Percentiles rank a stretch among this genome's conserved stretches.
Conservation (phyloP, 2,113 vertebrate species). For the Dasyurus viverrinus region DNA sequence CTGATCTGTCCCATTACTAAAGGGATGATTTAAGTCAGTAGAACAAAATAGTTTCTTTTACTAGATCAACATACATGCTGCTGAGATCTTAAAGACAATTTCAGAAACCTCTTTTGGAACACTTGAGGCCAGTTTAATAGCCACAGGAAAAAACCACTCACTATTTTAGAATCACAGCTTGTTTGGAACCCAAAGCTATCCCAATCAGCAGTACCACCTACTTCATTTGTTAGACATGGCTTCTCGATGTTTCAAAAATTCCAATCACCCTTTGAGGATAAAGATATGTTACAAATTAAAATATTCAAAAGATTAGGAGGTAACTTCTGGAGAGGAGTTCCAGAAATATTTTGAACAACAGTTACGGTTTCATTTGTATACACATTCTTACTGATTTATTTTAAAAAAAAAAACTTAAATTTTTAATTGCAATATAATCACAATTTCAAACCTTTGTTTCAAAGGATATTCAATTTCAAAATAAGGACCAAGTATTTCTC, state of each 20-base stretch:
- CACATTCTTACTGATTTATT: background rate
- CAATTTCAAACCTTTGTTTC: background rate
- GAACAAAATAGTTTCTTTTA: background rate
- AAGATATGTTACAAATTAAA: background rate
- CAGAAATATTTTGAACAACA: background rate
- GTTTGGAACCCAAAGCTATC: background rate
- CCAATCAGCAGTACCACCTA: background rate
- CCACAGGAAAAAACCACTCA: background rate
- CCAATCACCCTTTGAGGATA: background rate
- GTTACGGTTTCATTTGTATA: background rate
- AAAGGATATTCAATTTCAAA: background rate
- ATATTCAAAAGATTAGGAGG: background rate
- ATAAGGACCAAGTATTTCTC: background rate
- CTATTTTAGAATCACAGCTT: background rate
- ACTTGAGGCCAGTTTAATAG: background rate
- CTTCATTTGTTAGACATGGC: background rate
- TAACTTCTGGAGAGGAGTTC: background rate
- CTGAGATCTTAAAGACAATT: background rate
- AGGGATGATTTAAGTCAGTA: background rate
- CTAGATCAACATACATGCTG: background rate
- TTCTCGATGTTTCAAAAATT: background rate
- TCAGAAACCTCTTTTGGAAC: background rate
- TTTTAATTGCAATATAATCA: background rate
- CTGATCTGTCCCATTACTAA: background rate
- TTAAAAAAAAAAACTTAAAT: background rate